These are phyloP conservation scores for Emmelina monodactyla DNA, from an alignment of 2,888 invertebrate genomes.

Conservation along the genomic window DNA sequence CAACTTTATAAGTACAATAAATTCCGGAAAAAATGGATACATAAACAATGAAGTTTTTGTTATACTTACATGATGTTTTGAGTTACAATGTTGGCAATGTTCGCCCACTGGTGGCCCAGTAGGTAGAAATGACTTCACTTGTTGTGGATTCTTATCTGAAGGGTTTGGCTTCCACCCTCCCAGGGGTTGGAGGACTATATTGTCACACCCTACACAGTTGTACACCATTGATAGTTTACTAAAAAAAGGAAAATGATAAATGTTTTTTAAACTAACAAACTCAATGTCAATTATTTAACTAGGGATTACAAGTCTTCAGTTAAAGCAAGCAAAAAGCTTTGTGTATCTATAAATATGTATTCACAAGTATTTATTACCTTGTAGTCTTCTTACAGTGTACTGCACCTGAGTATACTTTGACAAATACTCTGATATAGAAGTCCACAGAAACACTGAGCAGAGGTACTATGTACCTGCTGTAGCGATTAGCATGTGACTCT, in stretches of 20 bases:
- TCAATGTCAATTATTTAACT: no score
- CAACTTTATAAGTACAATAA: no score
- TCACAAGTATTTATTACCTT: no score
- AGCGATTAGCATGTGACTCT: slow-evolving; percentile 90
- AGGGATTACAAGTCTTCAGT: no score
- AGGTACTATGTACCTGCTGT: slow-evolving; percentile 92
- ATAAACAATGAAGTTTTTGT: no score
- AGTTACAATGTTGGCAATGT: slow-evolving; percentile 79
- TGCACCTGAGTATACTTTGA: slow-evolving; percentile 82
- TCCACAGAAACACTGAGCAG: slow-evolving; percentile 91
- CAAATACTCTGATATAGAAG: slow-evolving; percentile 95
- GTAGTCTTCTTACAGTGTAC: slow-evolving; percentile 85
- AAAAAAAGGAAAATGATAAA: slow-evolving; percentile 14
- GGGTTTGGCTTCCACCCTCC: slow-evolving; percentile 70
- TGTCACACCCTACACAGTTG: slow-evolving; percentile 91
- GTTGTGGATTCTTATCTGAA: slow-evolving; percentile 58
- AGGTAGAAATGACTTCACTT: slow-evolving; percentile 72
- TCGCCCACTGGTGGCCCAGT: slow-evolving; percentile 72
- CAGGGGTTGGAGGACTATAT: slow-evolving; percentile 77
- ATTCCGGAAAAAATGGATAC: no score
- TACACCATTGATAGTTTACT: slow-evolving; percentile 89
- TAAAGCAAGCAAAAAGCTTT: no score
- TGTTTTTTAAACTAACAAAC: background rate
- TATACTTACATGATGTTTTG: slow-evolving; percentile 73
- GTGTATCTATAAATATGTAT: no score